These are phyloP conservation scores for Brachyhypopomus occidentalis DNA, from an alignment of 2,113 vertebrate genomes.

Conservation along the genomic window DNA sequence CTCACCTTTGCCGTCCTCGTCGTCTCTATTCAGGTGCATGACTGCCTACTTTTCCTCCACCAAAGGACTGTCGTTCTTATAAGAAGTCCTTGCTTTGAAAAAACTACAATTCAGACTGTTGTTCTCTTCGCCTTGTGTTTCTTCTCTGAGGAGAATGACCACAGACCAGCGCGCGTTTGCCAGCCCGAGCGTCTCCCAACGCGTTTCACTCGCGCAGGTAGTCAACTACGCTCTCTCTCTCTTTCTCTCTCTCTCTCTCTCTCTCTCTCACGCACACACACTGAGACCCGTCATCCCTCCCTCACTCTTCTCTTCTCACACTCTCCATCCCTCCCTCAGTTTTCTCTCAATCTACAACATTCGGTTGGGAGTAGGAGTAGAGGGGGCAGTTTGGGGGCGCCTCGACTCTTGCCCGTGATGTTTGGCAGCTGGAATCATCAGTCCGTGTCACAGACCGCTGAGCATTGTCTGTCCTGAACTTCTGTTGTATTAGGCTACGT, in stretches of 20 bases:
- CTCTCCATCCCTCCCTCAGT: background rate
- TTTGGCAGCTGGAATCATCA: constrained; percentile 36
- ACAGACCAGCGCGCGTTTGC: constrained; percentile 22
- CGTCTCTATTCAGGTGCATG: constrained; percentile 80
- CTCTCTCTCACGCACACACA: constrained; percentile 33
- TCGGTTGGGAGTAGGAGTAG: background rate
- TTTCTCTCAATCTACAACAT: constrained; percentile 36
- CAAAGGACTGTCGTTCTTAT: constrained; percentile 32
- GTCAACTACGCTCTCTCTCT: constrained; percentile 24
- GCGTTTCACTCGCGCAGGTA: constrained; percentile 56
- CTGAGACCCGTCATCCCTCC: background rate
- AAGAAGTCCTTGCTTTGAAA: constrained; percentile 23
- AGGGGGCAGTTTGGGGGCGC: constrained; percentile 21
- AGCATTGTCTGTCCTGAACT: background rate
- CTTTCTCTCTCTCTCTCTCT: constrained; percentile 24
- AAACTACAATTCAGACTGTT: constrained; percentile 34
- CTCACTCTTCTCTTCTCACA: constrained; percentile 15
- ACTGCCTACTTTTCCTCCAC: constrained; percentile 58
- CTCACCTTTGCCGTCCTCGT: constrained; percentile 78
- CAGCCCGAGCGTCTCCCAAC: constrained; percentile 29
- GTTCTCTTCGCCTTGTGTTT: background rate
- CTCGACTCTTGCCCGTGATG: constrained; percentile 10
- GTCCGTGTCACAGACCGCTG: background rate
- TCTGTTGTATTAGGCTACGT: background rate
- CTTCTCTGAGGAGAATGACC: constrained; percentile 21